A percentile compares a stretch with the other conserved stretches of the same genome.
These are phyloP conservation scores for Pristionchus japonicus DNA, from an alignment of 2,888 invertebrate species.

Conservation along the genomic window DNA sequence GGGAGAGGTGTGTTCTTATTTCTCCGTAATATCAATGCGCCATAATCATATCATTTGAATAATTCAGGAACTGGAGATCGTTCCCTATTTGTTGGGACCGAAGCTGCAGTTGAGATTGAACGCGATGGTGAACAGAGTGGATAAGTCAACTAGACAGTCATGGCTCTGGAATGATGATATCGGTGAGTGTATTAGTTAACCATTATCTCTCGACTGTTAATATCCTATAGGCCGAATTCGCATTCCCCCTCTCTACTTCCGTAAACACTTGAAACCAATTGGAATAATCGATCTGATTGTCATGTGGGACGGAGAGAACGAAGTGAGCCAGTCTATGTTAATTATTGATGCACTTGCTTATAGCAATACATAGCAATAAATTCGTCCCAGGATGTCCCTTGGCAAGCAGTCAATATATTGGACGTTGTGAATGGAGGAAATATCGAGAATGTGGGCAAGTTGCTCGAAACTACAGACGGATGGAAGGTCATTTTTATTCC, in stretches of 20 bases:
- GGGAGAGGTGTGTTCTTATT: background rate
- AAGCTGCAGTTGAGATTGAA: background rate
- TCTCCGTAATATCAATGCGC: background rate
- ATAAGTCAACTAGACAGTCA: background rate
- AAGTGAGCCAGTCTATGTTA: too few relatives aligned
- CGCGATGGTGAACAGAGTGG: background rate
- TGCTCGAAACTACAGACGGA: background rate
- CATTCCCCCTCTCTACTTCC: background rate
- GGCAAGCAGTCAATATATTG: background rate
- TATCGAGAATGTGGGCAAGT: background rate
- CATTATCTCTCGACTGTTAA: too few relatives aligned
- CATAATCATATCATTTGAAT: background rate
- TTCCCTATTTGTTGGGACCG: background rate
- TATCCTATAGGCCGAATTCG: background rate
- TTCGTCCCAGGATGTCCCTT: background rate
- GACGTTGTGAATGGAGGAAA: background rate
- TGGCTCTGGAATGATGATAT: slow-evolving; percentile 11
- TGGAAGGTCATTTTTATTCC: background rate
- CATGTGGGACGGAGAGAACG: background rate
- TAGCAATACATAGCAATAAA: background rate
- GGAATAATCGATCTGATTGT: background rate
- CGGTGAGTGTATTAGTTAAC: too few relatives aligned
- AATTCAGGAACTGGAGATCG: background rate
- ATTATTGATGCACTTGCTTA: too few relatives aligned
- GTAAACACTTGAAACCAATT: background rate